Conservation (phyloP, 2,113 vertebrate genomes). For the Candoia aspera region DNA sequence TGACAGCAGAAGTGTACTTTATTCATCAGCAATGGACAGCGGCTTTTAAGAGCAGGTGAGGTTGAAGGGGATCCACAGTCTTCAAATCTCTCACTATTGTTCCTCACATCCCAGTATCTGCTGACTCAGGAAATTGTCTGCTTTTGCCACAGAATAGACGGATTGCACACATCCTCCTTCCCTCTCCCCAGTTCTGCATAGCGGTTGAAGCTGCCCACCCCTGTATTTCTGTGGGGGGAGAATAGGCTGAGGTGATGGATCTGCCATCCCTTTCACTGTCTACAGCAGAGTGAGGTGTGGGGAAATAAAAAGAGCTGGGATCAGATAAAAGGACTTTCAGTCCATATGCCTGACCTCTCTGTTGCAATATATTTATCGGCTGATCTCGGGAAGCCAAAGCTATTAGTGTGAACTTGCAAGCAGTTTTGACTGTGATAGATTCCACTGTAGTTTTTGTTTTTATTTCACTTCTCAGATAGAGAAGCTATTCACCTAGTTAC, state of each 20-base stretch:
- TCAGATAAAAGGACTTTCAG: neutral
- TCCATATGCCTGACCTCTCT: neutral
- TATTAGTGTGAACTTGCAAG: slow-evolving; percentile 1
- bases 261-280: neutral
- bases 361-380: neutral
- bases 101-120: neutral
- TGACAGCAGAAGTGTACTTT: neutral
- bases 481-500: neutral
- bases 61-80: neutral
- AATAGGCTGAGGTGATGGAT: neutral
- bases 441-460: neutral
- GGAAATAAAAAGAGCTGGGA: neutral
- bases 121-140: neutral
- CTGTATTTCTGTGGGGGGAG: neutral
- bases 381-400: neutral
- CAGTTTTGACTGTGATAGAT: neutral
- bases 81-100: neutral
- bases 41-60: neutral
- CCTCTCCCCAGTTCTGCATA: neutral
- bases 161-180: neutral
- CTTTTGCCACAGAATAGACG: neutral
- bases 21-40: neutral
- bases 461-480: neutral
- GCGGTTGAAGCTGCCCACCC: too few species aligned
- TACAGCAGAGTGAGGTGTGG: neutral